Base-by-base conservation (phyloP, 2,113 vertebrate species). In the Aix galericulata region DNA sequence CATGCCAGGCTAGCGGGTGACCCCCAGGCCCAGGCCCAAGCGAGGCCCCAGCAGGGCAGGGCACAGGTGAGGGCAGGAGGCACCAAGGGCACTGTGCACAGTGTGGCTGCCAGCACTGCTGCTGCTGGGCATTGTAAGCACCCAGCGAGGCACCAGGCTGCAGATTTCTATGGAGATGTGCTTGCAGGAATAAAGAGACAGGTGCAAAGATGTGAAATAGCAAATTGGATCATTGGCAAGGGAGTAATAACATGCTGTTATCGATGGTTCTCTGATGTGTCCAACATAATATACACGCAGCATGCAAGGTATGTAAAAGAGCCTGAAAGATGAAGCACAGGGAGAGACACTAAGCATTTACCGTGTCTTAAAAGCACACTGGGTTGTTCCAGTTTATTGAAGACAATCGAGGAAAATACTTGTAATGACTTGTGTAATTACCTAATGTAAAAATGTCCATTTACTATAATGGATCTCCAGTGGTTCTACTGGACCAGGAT, bases 21-120 rank as follows among this genome's bases (percentile, higher is more conserved):
- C n/a, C 40, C 75, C 59, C n/a, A 46, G 38, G 56, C 78, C 56
- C 20, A 11, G 8, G n/a, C 12, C n/a, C 38, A 4, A 5, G 66
- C 27, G 67, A 48, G 56, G 27, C 17, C 1, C 2, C 2, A 17
- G 64, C 36, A 0, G 22, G 53, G 69, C 23, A 38, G 55, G 10
- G 63, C 16, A 8, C 6, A 26, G 6, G 1, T 26, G 48, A 46
- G 59, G 46, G 31, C 67, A n/a, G 67, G 63, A 80, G 58, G 38
- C 68, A 60, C 44, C 0, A 0, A n/a, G 48, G 29, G 17, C 1
- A 1, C 38, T 14, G 40, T 9, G 44, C 23, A 0, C 0, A 1
- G 44, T 42, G 50, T 4, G 26, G 62, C n/a, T 60, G 4, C 59
- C 0, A 1, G 46, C 20, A 11, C 46, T 48, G 46, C 46, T 48